Percentiles rank a stretch among this genome's conserved stretches.
These are phyloP conservation scores for Nesoenas mayeri DNA, from an alignment of 2,113 vertebrate species.

Conservation along the genomic window DNA sequence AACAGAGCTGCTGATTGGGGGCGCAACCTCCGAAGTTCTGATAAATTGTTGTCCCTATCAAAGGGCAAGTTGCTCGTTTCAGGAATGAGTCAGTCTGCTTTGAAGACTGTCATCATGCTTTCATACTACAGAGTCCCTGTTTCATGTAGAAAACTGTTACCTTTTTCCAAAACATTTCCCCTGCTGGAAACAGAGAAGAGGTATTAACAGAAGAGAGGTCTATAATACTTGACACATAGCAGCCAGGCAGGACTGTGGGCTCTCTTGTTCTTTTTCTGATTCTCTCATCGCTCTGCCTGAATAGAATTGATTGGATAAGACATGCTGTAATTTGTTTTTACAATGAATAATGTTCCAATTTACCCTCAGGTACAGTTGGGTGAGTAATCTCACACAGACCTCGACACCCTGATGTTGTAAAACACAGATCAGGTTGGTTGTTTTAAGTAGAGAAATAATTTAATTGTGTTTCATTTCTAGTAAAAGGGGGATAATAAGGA, in stretches of 20 bases:
- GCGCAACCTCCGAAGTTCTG: not conserved
- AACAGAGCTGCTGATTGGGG: not conserved
- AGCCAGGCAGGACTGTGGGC: not conserved
- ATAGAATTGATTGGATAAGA: slow-evolving; percentile 29
- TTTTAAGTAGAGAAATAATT: slow-evolving; percentile 63
- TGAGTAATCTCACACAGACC: slow-evolving; percentile 38
- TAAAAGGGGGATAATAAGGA: slow-evolving; percentile 53
- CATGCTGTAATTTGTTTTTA: slow-evolving; percentile 54
- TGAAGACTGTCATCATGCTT: not conserved
- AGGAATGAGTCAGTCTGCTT: not conserved
- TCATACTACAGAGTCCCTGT: not conserved
- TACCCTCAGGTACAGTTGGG: slow-evolving; percentile 16
- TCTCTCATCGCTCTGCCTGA: slow-evolving; percentile 19
- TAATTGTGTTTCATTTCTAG: slow-evolving; percentile 68
- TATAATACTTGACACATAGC: not conserved
- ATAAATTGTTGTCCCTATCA: not conserved
- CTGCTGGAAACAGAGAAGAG: not conserved
- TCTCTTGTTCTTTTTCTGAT: not conserved
- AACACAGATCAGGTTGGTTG: slow-evolving; percentile 16
- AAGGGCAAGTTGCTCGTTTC: not conserved
- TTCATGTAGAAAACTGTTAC: not conserved
- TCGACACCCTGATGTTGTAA: slow-evolving; percentile 25
- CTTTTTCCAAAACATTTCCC: not conserved
- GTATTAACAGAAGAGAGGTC: not conserved
- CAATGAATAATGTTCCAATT: slow-evolving; percentile 45